phyloP scores from a whole-genome alignment of 92 coral and sea anemone species.

The Epizoanthus illoricatus region DNA sequence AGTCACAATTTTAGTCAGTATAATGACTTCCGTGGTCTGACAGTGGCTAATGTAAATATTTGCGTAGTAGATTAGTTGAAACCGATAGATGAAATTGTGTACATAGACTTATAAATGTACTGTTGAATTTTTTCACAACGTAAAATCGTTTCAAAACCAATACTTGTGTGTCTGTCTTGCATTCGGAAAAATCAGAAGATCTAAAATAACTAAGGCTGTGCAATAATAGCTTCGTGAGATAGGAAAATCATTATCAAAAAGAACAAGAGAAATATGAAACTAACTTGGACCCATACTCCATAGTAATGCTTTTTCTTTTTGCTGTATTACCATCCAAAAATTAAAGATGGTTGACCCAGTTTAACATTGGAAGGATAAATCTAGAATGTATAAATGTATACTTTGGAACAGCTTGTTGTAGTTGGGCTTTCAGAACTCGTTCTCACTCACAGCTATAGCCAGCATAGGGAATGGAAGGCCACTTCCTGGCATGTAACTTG shows the following conservation, averaged over 20 bases:
- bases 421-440: not conserved
- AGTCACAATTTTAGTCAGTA: constrained; percentile 28
- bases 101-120: not conserved
- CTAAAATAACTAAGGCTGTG: not conserved
- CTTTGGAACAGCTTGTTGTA: not conserved
- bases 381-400: not conserved
- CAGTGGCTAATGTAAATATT: constrained; percentile 25
- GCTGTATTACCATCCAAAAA: no score
- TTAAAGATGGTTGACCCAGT: no score
- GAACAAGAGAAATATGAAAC: not conserved
- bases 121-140: no score
- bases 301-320: no score
- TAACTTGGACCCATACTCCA: no score
- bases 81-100: constrained; percentile 1
- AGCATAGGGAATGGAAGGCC: not conserved
- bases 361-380: not conserved
- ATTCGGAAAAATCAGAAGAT: not conserved
- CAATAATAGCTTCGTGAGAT: not conserved
- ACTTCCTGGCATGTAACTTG: constrained; percentile 1
- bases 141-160: not conserved
- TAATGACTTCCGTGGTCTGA: constrained; percentile 34
- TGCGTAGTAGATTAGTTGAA: constrained; percentile 25
- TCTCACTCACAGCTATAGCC: not conserved
- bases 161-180: not conserved
- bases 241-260: not conserved